Conservation (phyloP, 2,888 invertebrate genomes). For the Rhamnusium bicolor region DNA sequence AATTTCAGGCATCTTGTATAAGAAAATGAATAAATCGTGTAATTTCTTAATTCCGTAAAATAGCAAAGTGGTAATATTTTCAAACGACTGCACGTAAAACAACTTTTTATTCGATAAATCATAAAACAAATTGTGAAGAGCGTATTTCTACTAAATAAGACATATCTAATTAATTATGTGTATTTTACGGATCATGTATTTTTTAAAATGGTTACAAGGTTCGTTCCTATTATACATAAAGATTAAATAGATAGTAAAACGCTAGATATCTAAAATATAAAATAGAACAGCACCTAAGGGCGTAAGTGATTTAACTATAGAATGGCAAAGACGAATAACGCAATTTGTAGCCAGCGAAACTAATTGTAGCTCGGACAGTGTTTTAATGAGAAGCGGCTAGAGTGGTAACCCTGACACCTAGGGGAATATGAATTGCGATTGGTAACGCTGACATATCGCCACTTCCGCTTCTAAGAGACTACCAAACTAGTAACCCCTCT, state of each 20-base stretch:
- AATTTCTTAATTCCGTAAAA: no score
- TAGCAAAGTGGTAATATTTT: no score
- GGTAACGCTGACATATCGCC: conserved; percentile 68
- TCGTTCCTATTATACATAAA: no score
- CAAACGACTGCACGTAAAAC: no score
- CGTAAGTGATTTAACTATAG: conserved; percentile 60
- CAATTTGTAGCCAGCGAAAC: conserved; percentile 71
- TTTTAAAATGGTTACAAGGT: not conserved
- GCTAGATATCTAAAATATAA: conserved; percentile 12
- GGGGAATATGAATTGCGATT: conserved; percentile 70
- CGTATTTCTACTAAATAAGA: no score
- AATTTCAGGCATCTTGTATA: no score
- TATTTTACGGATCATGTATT: no score
- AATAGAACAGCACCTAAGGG: conserved; percentile 42
- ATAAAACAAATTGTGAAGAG: no score
- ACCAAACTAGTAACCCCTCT: conserved; percentile 38
- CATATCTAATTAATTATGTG: no score
- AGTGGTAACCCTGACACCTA: conserved; percentile 70
- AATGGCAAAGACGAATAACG: conserved; percentile 72
- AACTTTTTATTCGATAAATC: no score
- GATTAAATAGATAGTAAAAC: not conserved
- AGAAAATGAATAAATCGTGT: no score
- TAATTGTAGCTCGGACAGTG: conserved; percentile 72
- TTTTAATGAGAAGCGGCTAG: conserved; percentile 71
- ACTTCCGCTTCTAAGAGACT: conserved; percentile 57